Evolutionary conservation across 2,888 invertebrate species (phyloP).

Genomic region (Diadromus collaris): DNA sequence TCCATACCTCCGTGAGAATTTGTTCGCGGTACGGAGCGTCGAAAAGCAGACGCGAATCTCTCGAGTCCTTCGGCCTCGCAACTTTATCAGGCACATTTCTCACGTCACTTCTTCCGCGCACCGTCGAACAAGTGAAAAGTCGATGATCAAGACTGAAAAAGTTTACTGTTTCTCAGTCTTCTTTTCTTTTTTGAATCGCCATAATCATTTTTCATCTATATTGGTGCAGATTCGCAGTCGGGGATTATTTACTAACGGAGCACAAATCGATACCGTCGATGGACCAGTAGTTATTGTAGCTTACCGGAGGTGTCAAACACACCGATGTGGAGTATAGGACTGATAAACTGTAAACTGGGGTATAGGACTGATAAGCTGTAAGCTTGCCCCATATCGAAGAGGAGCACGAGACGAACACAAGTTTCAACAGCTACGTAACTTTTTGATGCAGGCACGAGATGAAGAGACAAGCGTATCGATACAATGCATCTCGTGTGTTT

Average conservation of each 20-base stretch:
- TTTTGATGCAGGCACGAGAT: conserved; percentile 25
- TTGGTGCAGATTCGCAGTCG: background rate
- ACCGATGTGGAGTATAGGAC: background rate
- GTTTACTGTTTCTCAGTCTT: background rate
- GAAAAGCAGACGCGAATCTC: background rate
- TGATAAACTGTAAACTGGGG: background rate
- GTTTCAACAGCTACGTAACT: conserved; percentile 23
- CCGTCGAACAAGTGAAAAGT: background rate
- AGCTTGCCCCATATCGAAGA: conserved; percentile 18
- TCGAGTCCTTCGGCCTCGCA: background rate
- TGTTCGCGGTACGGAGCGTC: background rate
- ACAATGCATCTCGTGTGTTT: conserved; percentile 4
- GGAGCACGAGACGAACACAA: background rate
- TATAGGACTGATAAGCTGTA: conserved; percentile 1
- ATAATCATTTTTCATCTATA: background rate
- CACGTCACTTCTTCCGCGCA: background rate
- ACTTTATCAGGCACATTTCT: background rate
- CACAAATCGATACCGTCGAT: background rate
- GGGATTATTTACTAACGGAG: background rate
- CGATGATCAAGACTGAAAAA: background rate
- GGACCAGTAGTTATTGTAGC: background rate
- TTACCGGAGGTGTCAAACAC: background rate
- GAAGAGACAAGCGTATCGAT: conserved; percentile 1
- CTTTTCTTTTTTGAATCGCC: background rate
- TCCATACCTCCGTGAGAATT: background rate